phyloP scores from a whole-genome alignment of 2,888 invertebrate genomes.

The Copidosoma aretas region DNA sequence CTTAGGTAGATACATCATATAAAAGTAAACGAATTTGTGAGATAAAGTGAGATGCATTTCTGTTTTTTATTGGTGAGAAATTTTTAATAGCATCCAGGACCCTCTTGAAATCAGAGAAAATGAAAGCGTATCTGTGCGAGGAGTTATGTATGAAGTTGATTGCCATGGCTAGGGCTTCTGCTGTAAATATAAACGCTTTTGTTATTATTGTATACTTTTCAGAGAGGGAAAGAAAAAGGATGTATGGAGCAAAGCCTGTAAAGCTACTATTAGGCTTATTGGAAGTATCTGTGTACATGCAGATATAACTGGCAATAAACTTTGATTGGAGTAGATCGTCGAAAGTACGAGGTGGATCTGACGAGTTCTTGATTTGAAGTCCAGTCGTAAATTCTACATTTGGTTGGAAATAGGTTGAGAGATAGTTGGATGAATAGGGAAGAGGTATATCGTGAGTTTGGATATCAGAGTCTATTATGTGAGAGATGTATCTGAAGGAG shows the following conservation, averaged over 20 bases:
- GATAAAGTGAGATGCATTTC: background rate
- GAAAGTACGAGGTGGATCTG: background rate
- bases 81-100: background rate
- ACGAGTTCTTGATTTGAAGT: background rate
- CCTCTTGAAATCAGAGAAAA: slow-evolving; percentile 5
- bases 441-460: background rate
- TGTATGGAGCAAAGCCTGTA: background rate
- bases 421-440: background rate
- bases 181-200: background rate
- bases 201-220: background rate
- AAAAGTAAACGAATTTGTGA: background rate
- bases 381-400: background rate
- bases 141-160: background rate
- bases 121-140: background rate
- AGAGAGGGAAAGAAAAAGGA: background rate
- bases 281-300: slow-evolving; percentile 1
- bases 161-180: background rate
- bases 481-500: background rate
- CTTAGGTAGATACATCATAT: too few relatives aligned
- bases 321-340: background rate
- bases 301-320: background rate
- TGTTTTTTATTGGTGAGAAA: background rate
- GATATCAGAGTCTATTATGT: background rate
- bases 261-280: background rate
- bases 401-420: background rate